Conservation (phyloP, 2,888 invertebrate species). For the Amiota mariae region DNA sequence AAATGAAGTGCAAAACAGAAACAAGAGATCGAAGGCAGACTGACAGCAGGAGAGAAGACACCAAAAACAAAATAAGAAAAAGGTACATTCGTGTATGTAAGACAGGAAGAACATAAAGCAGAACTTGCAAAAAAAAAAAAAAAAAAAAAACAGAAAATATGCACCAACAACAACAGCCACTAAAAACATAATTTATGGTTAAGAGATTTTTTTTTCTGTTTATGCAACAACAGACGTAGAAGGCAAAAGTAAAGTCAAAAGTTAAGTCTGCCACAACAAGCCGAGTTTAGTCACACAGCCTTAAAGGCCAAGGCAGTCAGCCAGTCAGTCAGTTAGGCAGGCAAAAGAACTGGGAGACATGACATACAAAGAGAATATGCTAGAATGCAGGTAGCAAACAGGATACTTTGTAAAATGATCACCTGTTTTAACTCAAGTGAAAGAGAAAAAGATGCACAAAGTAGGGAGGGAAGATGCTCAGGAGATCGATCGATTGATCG, state of each 20-base stretch:
- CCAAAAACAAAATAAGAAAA: neutral
- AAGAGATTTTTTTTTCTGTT: constrained; percentile 27
- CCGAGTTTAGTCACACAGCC: neutral
- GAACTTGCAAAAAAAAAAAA: neutral
- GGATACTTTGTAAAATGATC: constrained; percentile 59
- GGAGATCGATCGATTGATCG: too few species aligned
- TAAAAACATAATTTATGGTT: constrained; percentile 62
- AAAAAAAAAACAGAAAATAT: constrained; percentile 6
- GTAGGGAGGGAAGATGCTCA: too few species aligned
- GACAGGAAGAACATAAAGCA: neutral
- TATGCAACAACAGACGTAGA: neutral
- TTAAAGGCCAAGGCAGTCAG: neutral
- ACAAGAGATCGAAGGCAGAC: neutral
- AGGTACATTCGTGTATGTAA: neutral
- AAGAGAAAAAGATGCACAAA: neutral
- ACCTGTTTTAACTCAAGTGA: constrained; percentile 52
- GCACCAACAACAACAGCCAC: constrained; percentile 23
- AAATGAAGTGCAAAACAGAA: neutral
- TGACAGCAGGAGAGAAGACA: neutral
- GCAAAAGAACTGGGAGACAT: neutral
- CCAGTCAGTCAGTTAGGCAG: too few species aligned
- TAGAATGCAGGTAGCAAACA: constrained; percentile 50
- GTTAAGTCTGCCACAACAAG: constrained; percentile 5
- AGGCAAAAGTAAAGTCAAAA: neutral
- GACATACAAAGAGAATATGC: neutral